Conservation (phyloP, 2,888 invertebrate genomes). For the Acanthoscelides obtectus region DNA sequence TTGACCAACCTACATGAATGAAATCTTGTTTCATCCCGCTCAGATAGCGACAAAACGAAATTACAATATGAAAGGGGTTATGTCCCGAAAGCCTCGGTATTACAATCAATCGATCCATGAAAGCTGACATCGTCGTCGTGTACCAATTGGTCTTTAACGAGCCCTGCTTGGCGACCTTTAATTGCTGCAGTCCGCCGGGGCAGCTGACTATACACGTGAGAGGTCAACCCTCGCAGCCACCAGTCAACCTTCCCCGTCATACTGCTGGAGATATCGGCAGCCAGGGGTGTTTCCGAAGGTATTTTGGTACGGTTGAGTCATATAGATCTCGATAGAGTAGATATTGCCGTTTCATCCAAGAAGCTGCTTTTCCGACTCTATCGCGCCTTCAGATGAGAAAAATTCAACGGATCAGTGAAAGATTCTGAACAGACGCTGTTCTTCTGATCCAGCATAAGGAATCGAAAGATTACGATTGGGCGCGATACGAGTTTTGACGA, state of each 20-base stretch:
- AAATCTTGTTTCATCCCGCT: background rate
- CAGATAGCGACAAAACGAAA: background rate
- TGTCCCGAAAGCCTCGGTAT: background rate
- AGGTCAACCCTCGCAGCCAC: background rate
- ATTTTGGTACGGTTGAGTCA: too few relatives aligned
- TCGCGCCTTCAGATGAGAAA: too few relatives aligned
- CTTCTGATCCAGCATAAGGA: too few relatives aligned
- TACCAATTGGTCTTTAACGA: background rate
- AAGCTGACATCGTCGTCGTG: background rate
- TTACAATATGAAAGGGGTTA: background rate
- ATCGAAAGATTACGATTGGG: too few relatives aligned
- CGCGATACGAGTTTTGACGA: too few relatives aligned
- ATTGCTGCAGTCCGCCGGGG: background rate
- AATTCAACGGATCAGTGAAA: too few relatives aligned
- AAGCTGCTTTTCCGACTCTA: too few relatives aligned
- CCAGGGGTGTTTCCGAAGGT: background rate
- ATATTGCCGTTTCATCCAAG: too few relatives aligned
- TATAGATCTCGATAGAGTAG: too few relatives aligned
- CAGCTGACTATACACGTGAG: background rate
- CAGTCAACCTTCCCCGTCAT: background rate
- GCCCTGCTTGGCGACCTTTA: background rate
- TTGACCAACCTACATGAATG: too few relatives aligned
- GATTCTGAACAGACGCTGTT: too few relatives aligned
- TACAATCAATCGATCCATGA: background rate
- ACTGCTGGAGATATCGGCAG: background rate